Base-by-base conservation (phyloP, 2,797 vertebrate genomes). In the Gephyroberyx darwinii region DNA sequence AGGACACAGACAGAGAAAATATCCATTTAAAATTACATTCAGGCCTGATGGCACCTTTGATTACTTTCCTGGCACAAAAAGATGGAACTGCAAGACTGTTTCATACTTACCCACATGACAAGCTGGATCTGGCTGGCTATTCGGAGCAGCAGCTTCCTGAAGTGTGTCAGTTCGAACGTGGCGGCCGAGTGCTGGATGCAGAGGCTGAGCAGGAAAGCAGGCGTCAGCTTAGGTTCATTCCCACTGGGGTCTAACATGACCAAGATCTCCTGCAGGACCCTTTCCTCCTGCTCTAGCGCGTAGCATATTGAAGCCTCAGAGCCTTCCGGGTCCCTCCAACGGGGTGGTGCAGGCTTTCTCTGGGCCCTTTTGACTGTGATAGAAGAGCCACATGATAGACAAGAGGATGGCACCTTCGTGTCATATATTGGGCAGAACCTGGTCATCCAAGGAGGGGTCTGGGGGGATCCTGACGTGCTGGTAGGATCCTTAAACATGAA, bases 401-500 rank as follows among this genome's bases (percentile, higher is more conserved):
- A 93, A 26, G 84, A 76, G 17, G 84, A 78, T 0, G 65, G 50
- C 0, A 13, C 61, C 51, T 82, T 83, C 2, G 69, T 19, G 0
- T 86, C 68, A 1, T 72, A 70, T 71, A 74, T 65, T 0, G 83
- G 87, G 64, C 88, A 91, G 14, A 93, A 84, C 43, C 83, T 82
- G 52, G 84, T 74, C 90, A 93, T 91, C 93, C 93, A 94, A 0
- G 81, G 80, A 2, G 90, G 89, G 1, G 88, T 75, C 31, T 89
- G 86, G 0, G 69, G 67, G 20, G 84, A 57, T 1, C 78, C 83
- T 0, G 85, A 35, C 4, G 66, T 5, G 63, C 76, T 76, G 1
- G 93, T 93, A 8, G 94, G 94, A 79, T 95, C 94, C 77, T 95
- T 94, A 70, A 93, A 95, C 91, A 95, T 90, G 77, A 95, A 93